Conservation (phyloP, 2,113 vertebrate genomes). For the Grammomys dolichurus region DNA sequence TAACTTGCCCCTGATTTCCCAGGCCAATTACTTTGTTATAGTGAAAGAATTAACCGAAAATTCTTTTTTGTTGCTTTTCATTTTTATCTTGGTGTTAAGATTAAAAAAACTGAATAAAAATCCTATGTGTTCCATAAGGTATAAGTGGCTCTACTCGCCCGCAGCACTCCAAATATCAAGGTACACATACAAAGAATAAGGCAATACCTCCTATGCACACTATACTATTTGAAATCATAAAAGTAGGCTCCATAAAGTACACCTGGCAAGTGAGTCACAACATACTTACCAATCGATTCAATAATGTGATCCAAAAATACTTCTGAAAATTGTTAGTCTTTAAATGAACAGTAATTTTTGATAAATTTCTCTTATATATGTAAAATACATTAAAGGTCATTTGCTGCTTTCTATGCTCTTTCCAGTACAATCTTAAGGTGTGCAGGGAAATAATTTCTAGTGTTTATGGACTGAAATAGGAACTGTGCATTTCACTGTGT, state of each 20-base stretch:
- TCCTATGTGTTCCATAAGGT: background rate
- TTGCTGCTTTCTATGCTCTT: background rate
- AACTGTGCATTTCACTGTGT: constrained; percentile 50
- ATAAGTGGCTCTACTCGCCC: background rate
- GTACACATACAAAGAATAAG: background rate
- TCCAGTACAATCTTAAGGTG: background rate
- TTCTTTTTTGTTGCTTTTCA: background rate
- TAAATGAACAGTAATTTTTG: background rate
- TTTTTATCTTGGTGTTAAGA: background rate
- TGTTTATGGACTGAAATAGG: background rate
- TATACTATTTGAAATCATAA: background rate
- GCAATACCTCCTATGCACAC: background rate
- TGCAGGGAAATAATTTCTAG: constrained; percentile 5
- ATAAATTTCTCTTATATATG: background rate
- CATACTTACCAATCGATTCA: background rate
- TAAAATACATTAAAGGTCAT: background rate
- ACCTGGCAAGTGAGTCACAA: background rate
- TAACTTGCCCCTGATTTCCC: background rate
- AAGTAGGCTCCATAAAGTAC: background rate
- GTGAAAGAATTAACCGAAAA: background rate
- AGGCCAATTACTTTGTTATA: constrained; percentile 33
- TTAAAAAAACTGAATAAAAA: background rate
- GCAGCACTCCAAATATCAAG: background rate
- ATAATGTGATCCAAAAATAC: background rate
- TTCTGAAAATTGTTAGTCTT: constrained; percentile 31